Evolutionary conservation across 2,888 invertebrate species (phyloP).

Genomic region (Monopis laevigella): DNA sequence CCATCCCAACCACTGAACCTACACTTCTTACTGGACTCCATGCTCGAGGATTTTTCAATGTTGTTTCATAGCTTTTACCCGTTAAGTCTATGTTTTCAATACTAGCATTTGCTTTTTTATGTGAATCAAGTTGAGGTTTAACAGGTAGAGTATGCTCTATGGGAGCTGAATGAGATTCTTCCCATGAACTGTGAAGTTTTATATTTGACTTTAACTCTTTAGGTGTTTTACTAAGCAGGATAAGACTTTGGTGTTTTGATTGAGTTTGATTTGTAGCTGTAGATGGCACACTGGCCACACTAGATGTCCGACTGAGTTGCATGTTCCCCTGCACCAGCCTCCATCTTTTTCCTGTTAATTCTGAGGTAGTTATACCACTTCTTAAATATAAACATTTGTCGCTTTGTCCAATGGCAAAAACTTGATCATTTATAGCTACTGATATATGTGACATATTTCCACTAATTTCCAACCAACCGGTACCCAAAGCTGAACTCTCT

Average conservation of each 20-base stretch:
- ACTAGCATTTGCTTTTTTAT: conserved; percentile 39
- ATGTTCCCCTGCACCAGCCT: conserved; percentile 80
- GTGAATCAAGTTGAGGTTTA: conserved; percentile 32
- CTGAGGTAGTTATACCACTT: conserved; percentile 76
- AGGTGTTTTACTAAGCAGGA: conserved; percentile 43
- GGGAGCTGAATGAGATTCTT: conserved; percentile 79
- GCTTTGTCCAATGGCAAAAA: conserved; percentile 85
- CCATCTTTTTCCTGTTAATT: conserved; percentile 90
- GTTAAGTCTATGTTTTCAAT: conserved; percentile 62
- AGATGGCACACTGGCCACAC: conserved; percentile 77
- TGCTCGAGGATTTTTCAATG: conserved; percentile 81
- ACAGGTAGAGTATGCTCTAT: conserved; percentile 74
- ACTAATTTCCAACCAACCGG: conserved; percentile 90
- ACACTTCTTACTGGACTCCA: conserved; percentile 92
- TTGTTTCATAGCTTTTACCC: conserved; percentile 75
- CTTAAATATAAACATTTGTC: conserved; percentile 85
- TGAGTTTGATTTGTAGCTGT: conserved; percentile 68
- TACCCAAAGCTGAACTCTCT: conserved; percentile 81
- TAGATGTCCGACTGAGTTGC: conserved; percentile 85
- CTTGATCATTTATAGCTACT: conserved; percentile 89
- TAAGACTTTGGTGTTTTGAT: conserved; percentile 78
- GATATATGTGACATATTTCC: conserved; percentile 84
- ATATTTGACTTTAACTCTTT: conserved; percentile 59
- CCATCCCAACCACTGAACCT: conserved; percentile 84
- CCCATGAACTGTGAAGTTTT: conserved; percentile 69